A percentile compares a stretch with the other conserved stretches of the same genome.
Conservation (phyloP, 2,888 invertebrate species). For the Ochlodes sylvanus region DNA sequence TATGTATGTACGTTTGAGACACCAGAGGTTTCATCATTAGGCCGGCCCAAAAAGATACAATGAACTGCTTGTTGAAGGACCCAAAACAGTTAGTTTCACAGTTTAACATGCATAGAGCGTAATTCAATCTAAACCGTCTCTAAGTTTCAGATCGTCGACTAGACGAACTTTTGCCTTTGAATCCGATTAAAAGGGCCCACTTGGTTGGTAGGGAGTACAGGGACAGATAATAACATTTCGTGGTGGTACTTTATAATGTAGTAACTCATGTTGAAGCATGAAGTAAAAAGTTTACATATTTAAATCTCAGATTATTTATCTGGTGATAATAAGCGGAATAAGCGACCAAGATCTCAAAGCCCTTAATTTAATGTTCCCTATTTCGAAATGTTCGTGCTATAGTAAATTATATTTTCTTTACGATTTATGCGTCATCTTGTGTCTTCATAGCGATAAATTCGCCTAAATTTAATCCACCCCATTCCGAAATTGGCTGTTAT, state of each 20-base stretch:
- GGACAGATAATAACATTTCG: background rate
- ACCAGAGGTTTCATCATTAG: background rate
- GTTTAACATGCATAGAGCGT: constrained; percentile 7
- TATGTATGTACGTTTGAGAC: no score
- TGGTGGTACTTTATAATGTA: background rate
- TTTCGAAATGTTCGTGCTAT: background rate
- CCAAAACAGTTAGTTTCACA: background rate
- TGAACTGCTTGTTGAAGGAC: background rate
- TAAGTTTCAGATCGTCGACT: background rate
- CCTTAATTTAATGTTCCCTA: background rate
- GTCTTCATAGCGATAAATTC: constrained; percentile 6
- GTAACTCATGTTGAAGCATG: background rate
- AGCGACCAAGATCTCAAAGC: background rate
- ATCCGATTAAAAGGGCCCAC: constrained; percentile 8
- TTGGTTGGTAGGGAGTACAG: background rate
- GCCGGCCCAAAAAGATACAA: background rate
- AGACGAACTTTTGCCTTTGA: constrained; percentile 4
- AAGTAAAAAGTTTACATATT: background rate
- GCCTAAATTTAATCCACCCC: constrained; percentile 7
- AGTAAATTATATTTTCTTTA: background rate
- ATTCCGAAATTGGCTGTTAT: constrained; percentile 27
- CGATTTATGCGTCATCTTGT: background rate
- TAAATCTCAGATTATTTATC: background rate
- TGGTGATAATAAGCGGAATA: background rate
- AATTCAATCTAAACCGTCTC: constrained; percentile 3